These are phyloP conservation scores for Drosophila rhopaloa DNA, from an alignment of 1,140 invertebrate species.

Conservation along the genomic window DNA sequence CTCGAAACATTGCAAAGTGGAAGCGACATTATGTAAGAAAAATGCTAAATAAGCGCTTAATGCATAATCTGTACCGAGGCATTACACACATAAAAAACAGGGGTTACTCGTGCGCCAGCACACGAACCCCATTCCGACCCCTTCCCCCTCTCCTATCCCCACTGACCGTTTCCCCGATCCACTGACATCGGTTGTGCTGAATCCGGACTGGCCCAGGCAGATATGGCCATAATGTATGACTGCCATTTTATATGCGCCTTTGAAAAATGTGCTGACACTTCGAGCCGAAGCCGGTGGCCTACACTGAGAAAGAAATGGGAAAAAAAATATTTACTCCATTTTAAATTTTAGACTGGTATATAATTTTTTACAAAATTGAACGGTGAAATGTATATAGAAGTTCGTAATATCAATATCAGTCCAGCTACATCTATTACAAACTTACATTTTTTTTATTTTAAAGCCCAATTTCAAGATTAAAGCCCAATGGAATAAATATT, in stretches of 20 bases:
- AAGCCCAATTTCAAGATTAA: no score
- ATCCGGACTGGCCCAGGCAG: conserved; percentile 47
- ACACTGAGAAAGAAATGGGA: conserved; percentile 1
- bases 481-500: no score
- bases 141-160: conserved; percentile 5
- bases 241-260: conserved; percentile 83
- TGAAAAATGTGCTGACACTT: conserved; percentile 83
- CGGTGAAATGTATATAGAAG: no score
- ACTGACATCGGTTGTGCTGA: conserved; percentile 42
- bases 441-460: no score
- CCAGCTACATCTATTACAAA: no score
- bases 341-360: no score
- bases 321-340: no score
- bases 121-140: conserved; percentile 26
- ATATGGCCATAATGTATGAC: conserved; percentile 83
- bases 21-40: conserved; percentile 70
- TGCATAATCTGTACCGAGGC: conserved; percentile 74
- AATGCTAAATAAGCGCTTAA: conserved; percentile 83
- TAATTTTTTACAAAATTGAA: no score
- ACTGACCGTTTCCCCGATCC: conserved; percentile 22
- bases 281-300: conserved; percentile 35
- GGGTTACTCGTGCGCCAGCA: conserved; percentile 16
- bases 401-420: no score
- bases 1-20: conserved; percentile 56
- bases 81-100: conserved; percentile 46